These are phyloP conservation scores for Nymphalis io DNA, from an alignment of 1,140 invertebrate genomes.

Conservation along the genomic window DNA sequence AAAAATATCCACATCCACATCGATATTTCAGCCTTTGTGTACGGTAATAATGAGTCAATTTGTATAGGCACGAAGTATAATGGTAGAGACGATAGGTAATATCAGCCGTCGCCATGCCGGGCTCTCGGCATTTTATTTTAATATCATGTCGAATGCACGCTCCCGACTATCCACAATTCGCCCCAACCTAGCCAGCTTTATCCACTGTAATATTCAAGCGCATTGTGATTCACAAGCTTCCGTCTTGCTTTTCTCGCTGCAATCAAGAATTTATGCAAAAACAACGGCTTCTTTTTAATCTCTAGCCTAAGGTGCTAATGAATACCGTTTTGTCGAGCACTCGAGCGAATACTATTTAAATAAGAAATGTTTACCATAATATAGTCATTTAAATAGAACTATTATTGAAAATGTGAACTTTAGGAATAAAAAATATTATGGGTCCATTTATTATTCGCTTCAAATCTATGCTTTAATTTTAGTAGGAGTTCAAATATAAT, in stretches of 20 bases:
- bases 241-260: conserved; percentile 60
- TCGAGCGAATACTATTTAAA: conserved; percentile 1
- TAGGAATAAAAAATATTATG: neutral
- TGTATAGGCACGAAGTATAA: conserved; percentile 47
- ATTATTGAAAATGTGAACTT: conserved; percentile 3
- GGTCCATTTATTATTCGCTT: conserved; percentile 6
- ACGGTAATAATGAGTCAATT: conserved; percentile 47
- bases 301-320: conserved; percentile 15
- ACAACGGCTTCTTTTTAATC: conserved; percentile 56
- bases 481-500: conserved; percentile 41
- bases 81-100: conserved; percentile 54
- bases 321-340: neutral
- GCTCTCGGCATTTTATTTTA: conserved; percentile 63
- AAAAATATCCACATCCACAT: conserved; percentile 21
- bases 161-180: conserved; percentile 55
- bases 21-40: conserved; percentile 29
- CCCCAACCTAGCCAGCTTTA: conserved; percentile 50
- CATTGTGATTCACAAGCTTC: conserved; percentile 69
- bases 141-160: conserved; percentile 66
- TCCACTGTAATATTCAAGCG: conserved; percentile 58
- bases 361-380: conserved; percentile 5
- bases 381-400: neutral
- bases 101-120: conserved; percentile 41
- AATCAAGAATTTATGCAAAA: conserved; percentile 62
- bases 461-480: conserved; percentile 7